phyloP scores from a whole-genome alignment of 2,888 invertebrate species.

The Aleiodes leptofemur region DNA sequence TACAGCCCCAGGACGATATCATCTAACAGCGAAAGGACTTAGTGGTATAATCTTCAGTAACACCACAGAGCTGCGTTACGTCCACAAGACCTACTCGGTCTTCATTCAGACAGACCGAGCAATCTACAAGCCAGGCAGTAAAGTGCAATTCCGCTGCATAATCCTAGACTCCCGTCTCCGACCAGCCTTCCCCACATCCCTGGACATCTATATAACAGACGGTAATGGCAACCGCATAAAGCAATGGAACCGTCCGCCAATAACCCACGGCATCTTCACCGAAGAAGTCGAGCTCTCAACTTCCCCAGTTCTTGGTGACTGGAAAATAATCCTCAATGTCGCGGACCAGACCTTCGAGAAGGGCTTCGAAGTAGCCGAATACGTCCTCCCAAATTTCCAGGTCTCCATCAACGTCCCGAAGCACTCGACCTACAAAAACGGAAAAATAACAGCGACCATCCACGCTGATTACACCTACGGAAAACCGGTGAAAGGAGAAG shows the following conservation, averaged over 20 bases:
- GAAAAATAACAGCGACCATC: slow-evolving; percentile 86
- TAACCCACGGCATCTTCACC: slow-evolving; percentile 85
- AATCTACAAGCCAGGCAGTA: slow-evolving; percentile 91
- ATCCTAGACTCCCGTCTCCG: slow-evolving; percentile 85
- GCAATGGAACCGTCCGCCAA: slow-evolving; percentile 83
- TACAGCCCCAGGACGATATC: slow-evolving; percentile 87
- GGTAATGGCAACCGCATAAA: slow-evolving; percentile 87
- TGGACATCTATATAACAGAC: slow-evolving; percentile 84
- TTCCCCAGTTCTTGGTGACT: slow-evolving; percentile 90
- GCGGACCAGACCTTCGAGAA: slow-evolving; percentile 83
- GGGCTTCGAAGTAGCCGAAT: slow-evolving; percentile 90
- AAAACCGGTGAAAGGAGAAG: slow-evolving; percentile 89
- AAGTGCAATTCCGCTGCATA: slow-evolving; percentile 88
- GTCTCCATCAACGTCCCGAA: slow-evolving; percentile 89
- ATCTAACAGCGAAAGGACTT: slow-evolving; percentile 84
- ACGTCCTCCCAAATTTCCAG: slow-evolving; percentile 95
- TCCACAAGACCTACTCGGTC: slow-evolving; percentile 88
- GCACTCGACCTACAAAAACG: slow-evolving; percentile 88
- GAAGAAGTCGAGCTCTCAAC: slow-evolving; percentile 87
- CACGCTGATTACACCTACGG: slow-evolving; percentile 93
- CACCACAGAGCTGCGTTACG: slow-evolving; percentile 83
- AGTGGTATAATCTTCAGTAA: slow-evolving; percentile 85
- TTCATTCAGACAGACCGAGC: slow-evolving; percentile 95
- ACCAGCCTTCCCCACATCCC: slow-evolving; percentile 82
- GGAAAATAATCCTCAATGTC: slow-evolving; percentile 86